Evolutionary conservation across 1,140 invertebrate species (phyloP).

Genomic region (Physella acuta): DNA sequence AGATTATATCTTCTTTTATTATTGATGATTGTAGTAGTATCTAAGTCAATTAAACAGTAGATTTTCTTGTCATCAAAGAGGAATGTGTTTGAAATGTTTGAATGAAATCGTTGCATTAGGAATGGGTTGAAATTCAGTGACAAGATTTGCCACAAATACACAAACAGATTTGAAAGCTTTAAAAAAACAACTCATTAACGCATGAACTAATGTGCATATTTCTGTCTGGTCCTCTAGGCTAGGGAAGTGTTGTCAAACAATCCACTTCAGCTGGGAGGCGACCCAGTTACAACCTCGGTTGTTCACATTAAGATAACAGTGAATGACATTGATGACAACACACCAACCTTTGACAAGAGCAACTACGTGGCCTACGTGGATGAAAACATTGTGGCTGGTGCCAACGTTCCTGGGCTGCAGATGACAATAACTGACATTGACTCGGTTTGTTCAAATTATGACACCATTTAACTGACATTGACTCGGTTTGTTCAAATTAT

Average conservation of each 20-base stretch:
- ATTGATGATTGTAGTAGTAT: too few species aligned
- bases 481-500: not conserved
- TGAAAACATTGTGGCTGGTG: slow-evolving; percentile 36
- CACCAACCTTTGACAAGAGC: slow-evolving; percentile 34
- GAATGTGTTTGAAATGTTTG: too few species aligned
- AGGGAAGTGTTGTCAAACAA: slow-evolving; percentile 32
- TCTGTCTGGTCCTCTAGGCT: slow-evolving; percentile 30
- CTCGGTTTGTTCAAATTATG: slow-evolving; percentile 37
- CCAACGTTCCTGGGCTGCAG: slow-evolving; percentile 36
- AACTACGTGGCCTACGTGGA: slow-evolving; percentile 31
- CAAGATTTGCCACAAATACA: too few species aligned
- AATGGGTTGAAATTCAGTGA: too few species aligned
- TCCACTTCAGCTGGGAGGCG: slow-evolving; percentile 30
- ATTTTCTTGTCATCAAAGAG: too few species aligned
- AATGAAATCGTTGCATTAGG: too few species aligned
- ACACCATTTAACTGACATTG: too few species aligned
- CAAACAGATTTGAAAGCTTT: not conserved
- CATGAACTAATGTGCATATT: too few species aligned
- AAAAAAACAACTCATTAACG: not conserved
- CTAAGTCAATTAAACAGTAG: too few species aligned
- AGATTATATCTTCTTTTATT: too few species aligned
- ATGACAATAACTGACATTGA: slow-evolving; percentile 41
- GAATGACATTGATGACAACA: slow-evolving; percentile 43
- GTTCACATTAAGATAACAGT: slow-evolving; percentile 35
- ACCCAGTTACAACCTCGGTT: slow-evolving; percentile 31